These are phyloP conservation scores for Perca flavescens DNA, from an alignment of 2,113 vertebrate species.

Conservation along the genomic window DNA sequence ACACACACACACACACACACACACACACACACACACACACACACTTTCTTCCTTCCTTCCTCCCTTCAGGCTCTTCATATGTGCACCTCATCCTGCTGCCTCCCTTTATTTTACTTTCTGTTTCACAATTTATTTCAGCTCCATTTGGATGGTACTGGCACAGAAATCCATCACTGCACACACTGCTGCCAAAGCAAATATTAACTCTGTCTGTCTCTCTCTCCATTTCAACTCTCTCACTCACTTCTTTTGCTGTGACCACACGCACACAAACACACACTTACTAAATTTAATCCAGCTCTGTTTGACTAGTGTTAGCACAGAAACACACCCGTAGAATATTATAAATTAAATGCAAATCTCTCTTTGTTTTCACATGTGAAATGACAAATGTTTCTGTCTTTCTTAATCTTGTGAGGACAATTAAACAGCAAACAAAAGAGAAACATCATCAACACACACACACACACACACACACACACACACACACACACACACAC, in stretches of 20 bases:
- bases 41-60: neutral
- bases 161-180: slow-evolving; percentile 54
- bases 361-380: slow-evolving; percentile 11
- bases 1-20: too few species aligned
- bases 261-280: slow-evolving; percentile 41
- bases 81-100: slow-evolving; percentile 31
- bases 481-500: neutral
- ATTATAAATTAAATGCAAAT: slow-evolving; percentile 29
- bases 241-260: slow-evolving; percentile 35
- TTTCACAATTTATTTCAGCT: slow-evolving; percentile 53
- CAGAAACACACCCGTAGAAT: slow-evolving; percentile 7
- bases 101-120: slow-evolving; percentile 52
- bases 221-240: slow-evolving; percentile 29
- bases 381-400: neutral
- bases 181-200: slow-evolving; percentile 64
- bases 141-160: slow-evolving; percentile 48
- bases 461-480: neutral
- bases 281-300: slow-evolving; percentile 39
- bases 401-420: slow-evolving; percentile 2
- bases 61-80: slow-evolving; percentile 32
- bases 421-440: neutral
- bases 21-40: too few species aligned
- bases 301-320: slow-evolving; percentile 28
- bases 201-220: slow-evolving; percentile 46
- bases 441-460: neutral